These are phyloP conservation scores for Chaetodon trifasciatus DNA, from an alignment of 2,797 vertebrate species.

Conservation along the genomic window DNA sequence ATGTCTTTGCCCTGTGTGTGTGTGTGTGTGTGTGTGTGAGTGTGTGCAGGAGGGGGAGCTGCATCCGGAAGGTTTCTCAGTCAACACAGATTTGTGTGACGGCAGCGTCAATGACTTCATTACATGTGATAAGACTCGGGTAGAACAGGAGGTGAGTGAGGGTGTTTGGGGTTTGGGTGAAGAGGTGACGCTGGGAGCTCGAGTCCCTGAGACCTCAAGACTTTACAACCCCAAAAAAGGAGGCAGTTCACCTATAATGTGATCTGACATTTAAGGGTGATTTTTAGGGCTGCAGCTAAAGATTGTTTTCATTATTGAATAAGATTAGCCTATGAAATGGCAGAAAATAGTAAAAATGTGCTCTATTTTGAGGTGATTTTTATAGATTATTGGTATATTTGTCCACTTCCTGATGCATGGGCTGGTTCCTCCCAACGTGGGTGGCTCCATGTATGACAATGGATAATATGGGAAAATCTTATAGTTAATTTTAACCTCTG, in stretches of 20 bases:
- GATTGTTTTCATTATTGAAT: neutral
- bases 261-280: conserved; percentile 31
- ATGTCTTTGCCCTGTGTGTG: conserved; percentile 70
- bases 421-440: neutral
- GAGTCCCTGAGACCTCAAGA: conserved; percentile 27
- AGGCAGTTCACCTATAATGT: conserved; percentile 27
- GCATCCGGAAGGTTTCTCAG: conserved; percentile 82
- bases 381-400: neutral
- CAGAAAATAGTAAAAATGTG: neutral
- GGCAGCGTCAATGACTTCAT: conserved; percentile 78
- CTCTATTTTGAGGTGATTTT: neutral
- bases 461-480: neutral
- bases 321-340: neutral
- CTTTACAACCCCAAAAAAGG: conserved; percentile 23
- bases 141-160: conserved; percentile 61
- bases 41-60: conserved; percentile 41
- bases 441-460: neutral
- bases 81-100: conserved; percentile 84
- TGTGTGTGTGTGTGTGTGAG: conserved; percentile 37
- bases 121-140: conserved; percentile 73
- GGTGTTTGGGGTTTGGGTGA: conserved; percentile 52
- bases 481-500: neutral
- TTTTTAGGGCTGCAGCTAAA: neutral
- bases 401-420: neutral
- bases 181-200: conserved; percentile 53